Evolutionary conservation across 2,113 vertebrate species (phyloP).

Genomic region (Potamarius usumacintae): DNA sequence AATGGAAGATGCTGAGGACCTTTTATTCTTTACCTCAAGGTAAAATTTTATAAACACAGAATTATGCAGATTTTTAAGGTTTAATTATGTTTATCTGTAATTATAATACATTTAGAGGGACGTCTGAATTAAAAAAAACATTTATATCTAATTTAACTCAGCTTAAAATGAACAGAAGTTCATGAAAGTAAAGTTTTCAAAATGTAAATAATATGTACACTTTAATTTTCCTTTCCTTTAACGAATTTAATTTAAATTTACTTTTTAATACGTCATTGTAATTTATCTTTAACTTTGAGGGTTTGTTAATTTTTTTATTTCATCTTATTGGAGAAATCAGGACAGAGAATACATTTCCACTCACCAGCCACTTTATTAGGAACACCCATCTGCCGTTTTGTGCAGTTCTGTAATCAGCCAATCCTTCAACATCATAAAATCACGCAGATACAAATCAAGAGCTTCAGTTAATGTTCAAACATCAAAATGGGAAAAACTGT

Average conservation of each 20-base stretch:
- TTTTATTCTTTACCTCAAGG: not conserved
- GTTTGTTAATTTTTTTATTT: no score
- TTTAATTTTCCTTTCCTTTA: not conserved
- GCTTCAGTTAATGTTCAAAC: no score
- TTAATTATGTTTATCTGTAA: not conserved
- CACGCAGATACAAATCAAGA: no score
- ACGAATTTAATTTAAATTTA: not conserved
- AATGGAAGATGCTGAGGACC: not conserved
- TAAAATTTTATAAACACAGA: not conserved
- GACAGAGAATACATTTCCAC: not conserved
- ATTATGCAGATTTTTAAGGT: not conserved
- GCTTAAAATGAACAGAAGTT: not conserved
- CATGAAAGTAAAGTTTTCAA: not conserved
- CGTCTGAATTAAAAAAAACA: not conserved
- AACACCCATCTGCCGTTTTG: no score
- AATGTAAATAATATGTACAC: not conserved
- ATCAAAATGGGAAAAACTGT: no score
- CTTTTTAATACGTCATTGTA: not conserved
- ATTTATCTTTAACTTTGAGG: not conserved
- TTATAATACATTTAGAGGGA: not conserved
- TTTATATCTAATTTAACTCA: not conserved
- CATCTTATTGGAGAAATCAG: not conserved
- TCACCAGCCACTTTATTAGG: no score
- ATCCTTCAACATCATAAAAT: no score
- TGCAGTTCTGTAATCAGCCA: no score